phyloP scores from a whole-genome alignment of 2,113 vertebrate genomes.

The Globicephala melas region DNA sequence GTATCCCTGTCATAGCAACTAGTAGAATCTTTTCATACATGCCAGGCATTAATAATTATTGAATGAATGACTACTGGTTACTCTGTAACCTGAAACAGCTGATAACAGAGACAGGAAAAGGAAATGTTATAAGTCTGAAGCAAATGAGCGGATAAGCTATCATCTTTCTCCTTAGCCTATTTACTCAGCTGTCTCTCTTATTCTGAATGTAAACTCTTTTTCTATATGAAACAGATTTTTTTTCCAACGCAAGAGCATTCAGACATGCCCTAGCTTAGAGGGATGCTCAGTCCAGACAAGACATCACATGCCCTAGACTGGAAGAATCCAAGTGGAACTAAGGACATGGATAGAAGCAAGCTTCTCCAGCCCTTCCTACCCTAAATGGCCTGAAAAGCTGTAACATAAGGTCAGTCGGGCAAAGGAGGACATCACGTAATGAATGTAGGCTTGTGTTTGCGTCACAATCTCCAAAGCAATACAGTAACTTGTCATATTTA shows the following conservation, averaged over 20 bases:
- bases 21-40: neutral
- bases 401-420: neutral
- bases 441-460: slow-evolving; percentile 31
- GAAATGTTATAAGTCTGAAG: neutral
- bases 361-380: neutral
- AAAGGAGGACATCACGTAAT: slow-evolving; percentile 29
- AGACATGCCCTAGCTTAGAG: neutral
- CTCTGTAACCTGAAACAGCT: neutral
- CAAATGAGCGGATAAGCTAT: neutral
- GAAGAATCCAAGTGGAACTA: neutral
- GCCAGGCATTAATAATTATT: slow-evolving; percentile 17
- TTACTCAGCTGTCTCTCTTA: neutral
- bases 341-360: neutral
- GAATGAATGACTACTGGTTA: slow-evolving; percentile 21
- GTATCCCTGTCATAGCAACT: neutral
- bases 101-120: neutral
- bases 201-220: neutral
- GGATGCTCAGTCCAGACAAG: neutral
- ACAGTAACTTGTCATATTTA: neutral
- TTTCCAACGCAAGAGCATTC: neutral
- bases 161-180: slow-evolving; percentile 2
- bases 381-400: slow-evolving; percentile 39
- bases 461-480: slow-evolving; percentile 1
- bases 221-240: neutral
- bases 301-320: neutral